A percentile compares a stretch with the other conserved stretches of the same genome.
phyloP scores from a whole-genome alignment of 2,797 vertebrate species.

The Eospalax fontanierii region DNA sequence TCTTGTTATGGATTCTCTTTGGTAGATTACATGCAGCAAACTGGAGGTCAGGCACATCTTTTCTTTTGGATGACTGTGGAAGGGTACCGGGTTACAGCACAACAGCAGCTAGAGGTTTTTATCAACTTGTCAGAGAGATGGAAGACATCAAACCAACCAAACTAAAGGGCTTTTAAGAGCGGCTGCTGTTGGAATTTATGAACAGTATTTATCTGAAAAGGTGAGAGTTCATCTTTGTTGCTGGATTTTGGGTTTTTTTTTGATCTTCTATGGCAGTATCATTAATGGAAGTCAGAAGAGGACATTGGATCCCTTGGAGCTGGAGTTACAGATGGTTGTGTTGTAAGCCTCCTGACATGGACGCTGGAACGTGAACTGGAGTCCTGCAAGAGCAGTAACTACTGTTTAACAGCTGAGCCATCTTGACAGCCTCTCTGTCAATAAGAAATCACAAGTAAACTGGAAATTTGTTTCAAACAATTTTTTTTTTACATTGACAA shows the following conservation, averaged over 20 bases:
- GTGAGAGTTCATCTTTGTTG: constrained; percentile 85
- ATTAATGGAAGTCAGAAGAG: neutral
- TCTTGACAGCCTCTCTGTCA: too few species aligned
- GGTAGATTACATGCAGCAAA: constrained; percentile 99
- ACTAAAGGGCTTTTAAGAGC: constrained; percentile 97
- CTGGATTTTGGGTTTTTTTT: neutral
- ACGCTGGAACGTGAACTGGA: too few species aligned
- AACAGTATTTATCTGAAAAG: constrained; percentile 99
- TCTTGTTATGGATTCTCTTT: constrained; percentile 54
- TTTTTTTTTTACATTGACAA: too few species aligned
- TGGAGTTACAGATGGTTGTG: too few species aligned
- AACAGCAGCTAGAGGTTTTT: constrained; percentile 98
- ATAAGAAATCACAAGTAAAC: constrained; percentile 46
- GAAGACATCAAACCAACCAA: constrained; percentile 95
- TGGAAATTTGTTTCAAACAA: neutral
- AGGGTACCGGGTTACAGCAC: constrained; percentile 98
- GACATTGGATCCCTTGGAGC: too few species aligned
- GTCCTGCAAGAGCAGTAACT: too few species aligned
- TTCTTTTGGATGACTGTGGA: constrained; percentile 99
- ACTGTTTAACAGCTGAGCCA: too few species aligned
- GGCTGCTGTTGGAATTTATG: constrained; percentile 97
- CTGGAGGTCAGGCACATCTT: constrained; percentile 97
- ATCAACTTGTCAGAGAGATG: constrained; percentile 94
- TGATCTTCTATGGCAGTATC: neutral
- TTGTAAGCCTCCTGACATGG: too few species aligned